A percentile compares a stretch with the other conserved stretches of the same genome.
Conservation (phyloP, 2,113 vertebrate genomes). For the Muntiacus reevesi region DNA sequence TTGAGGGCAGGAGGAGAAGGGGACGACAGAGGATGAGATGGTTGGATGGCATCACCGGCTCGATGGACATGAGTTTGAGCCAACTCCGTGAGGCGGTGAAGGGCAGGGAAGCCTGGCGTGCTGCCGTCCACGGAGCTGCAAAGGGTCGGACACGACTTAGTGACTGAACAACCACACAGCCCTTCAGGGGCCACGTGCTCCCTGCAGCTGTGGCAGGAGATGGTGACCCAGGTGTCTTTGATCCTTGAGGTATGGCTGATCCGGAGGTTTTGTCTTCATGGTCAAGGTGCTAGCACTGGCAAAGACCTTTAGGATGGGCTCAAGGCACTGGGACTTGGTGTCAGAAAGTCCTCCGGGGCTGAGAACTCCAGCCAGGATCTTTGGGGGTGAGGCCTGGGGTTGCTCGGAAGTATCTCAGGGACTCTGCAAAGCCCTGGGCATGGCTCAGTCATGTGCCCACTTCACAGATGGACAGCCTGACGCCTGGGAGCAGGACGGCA, state of each 20-base stretch:
- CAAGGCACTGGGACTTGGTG: neutral
- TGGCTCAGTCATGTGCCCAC: neutral
- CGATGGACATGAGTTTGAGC: neutral
- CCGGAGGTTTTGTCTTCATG: accelerated
- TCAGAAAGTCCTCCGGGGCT: neutral
- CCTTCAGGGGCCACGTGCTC: accelerated
- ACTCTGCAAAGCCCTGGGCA: neutral
- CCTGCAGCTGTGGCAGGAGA: neutral
- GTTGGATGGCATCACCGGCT: neutral
- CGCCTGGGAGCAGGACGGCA: accelerated
- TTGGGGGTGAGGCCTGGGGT: too few relatives aligned
- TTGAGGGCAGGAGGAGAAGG: neutral
- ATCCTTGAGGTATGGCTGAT: neutral
- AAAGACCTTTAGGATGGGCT: neutral
- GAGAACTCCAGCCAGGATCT: neutral
- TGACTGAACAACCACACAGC: neutral
- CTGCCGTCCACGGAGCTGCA: neutral
- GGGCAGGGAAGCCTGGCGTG: neutral
- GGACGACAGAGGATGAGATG: neutral
- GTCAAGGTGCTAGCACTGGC: neutral
- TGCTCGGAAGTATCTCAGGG: neutral
- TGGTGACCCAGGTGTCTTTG: neutral
- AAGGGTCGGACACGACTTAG: neutral
- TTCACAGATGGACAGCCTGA: neutral
- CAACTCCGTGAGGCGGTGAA: neutral